Evolutionary conservation across 37 sponge, comb jelly and placozoan genomes (phyloP), one percentile per base, ranked within the genome.

Genomic region (Agelas oroides): DNA sequence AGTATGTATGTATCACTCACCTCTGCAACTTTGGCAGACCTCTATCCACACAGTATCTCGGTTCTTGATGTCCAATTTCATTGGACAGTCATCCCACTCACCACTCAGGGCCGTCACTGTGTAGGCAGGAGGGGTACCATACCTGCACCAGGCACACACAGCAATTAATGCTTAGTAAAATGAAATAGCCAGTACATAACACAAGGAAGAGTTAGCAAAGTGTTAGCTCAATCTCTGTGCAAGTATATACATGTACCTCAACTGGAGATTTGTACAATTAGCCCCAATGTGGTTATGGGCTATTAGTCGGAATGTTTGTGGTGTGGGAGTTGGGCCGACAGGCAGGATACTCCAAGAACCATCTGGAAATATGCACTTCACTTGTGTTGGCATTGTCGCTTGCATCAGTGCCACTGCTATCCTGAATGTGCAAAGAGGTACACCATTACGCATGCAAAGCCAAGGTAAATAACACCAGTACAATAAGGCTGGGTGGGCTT

Each of bases 71-170:
- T 24, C 37, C 38, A 59, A n/a, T 62, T 59, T 0, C 38, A 8
- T 24, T 5, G 18, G 11, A 13, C 23, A 5, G 20, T 2, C 13
- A 17, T 72, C 25, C 19, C n/a, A n/a, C n/a, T n/a, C n/a, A n/a
- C 24, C 36, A 39, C 20, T 35, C 25, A 39, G 40, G 33, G 25
- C 41, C 2, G 5, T 8, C 21, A 20, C 21, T 21, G 21, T 32
- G 35, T 69, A 69, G 8, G 20, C 62, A 61, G 62, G 62, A 27
- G 62, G 62, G 5, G 62, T 25, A 61, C 62, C 62, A 61, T 61
- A 25, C 27, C 62, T 61, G 62, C 27, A 46, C 8, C 46, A 46
- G 8, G 46, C n/a, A n/a, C n/a, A n/a, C n/a, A n/a, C n/a, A n/a
- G n/a, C n/a, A n/a, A n/a, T n/a, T n/a, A n/a, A n/a, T n/a, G n/a